phyloP scores from a whole-genome alignment of 2,797 vertebrate genomes.

The Heteromormyrus szaboi region DNA sequence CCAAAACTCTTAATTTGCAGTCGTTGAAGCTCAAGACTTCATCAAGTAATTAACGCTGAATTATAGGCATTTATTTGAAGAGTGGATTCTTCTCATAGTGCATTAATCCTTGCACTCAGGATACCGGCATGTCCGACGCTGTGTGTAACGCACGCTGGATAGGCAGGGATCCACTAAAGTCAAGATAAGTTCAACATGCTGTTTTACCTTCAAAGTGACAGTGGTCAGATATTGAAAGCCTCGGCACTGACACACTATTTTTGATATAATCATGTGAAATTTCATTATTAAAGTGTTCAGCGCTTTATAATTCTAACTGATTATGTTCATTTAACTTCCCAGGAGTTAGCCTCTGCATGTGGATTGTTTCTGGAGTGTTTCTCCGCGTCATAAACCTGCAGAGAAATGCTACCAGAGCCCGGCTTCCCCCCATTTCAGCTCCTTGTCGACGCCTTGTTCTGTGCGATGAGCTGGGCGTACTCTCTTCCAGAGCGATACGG shows the following conservation, averaged over 20 bases:
- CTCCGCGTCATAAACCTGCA: background rate
- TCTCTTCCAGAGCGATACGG: constrained; percentile 66
- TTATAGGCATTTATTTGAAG: background rate
- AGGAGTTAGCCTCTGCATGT: background rate
- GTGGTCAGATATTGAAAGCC: background rate
- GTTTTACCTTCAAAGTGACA: background rate
- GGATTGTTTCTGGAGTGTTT: background rate
- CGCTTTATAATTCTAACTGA: background rate
- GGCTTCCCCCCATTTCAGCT: background rate
- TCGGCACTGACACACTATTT: background rate
- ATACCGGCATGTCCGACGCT: background rate
- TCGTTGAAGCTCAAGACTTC: background rate
- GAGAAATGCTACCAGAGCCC: too few relatives aligned
- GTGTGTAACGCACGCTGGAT: background rate
- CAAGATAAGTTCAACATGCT: background rate
- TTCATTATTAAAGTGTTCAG: background rate
- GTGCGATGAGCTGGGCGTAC: constrained; percentile 63
- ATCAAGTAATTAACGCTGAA: background rate
- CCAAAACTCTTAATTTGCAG: background rate
- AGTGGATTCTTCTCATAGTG: background rate
- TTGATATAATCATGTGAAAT: background rate
- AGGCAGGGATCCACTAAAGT: background rate
- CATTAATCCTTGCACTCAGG: background rate
- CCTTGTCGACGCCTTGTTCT: constrained; percentile 39
- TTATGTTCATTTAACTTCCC: background rate